These are phyloP conservation scores for Dryococelus australis DNA, from an alignment of 2,888 invertebrate genomes.

Conservation along the genomic window DNA sequence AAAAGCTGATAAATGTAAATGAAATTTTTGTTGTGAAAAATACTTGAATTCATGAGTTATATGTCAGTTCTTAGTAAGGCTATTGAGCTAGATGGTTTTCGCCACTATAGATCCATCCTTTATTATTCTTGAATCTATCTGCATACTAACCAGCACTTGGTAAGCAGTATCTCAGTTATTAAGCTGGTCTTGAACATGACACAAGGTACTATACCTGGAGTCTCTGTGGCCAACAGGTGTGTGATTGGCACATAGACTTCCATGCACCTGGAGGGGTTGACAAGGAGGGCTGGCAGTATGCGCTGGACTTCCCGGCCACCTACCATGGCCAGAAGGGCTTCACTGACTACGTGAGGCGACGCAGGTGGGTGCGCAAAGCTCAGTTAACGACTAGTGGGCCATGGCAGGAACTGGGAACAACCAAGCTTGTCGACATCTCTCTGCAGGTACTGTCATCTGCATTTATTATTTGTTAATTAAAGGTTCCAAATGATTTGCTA, in stretches of 20 bases:
- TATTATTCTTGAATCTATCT: no score
- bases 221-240: constrained; percentile 62
- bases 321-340: constrained; percentile 87
- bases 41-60: no score
- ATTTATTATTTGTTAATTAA: constrained; percentile 23
- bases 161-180: no score
- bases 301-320: constrained; percentile 87
- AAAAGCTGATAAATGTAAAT: no score
- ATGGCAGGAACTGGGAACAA: constrained; percentile 87
- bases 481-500: neutral
- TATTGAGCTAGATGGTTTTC: no score
- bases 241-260: constrained; percentile 94
- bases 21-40: no score
- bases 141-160: no score
- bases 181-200: no score
- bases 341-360: constrained; percentile 86
- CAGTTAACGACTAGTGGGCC: constrained; percentile 85
- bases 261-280: constrained; percentile 90
- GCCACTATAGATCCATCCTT: no score
- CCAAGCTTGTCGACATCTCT: constrained; percentile 82
- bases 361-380: constrained; percentile 85
- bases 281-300: constrained; percentile 94
- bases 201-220: no score
- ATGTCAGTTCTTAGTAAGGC: no score
- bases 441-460: constrained; percentile 64